A percentile compares a stretch with the other conserved stretches of the same genome.
These are phyloP conservation scores for Argopecten irradians DNA, from an alignment of 1,140 invertebrate genomes.

Conservation along the genomic window DNA sequence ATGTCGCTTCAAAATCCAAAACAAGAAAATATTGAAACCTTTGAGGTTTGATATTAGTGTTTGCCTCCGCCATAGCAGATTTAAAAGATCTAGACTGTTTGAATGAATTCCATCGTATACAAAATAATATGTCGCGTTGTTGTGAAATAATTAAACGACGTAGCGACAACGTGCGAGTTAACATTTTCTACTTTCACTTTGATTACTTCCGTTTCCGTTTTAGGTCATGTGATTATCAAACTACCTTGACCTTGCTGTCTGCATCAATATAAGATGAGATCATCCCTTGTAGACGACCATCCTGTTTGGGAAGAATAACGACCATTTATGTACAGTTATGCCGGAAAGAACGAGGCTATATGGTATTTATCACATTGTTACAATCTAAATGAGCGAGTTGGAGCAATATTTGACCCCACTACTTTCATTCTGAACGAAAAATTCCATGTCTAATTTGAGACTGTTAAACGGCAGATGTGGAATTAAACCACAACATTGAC, in stretches of 20 bases:
- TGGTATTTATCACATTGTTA: not conserved
- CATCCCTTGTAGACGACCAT: not conserved
- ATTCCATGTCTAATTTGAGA: not conserved
- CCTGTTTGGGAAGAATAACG: not conserved
- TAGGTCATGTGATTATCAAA: not conserved
- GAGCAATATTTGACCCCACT: not conserved
- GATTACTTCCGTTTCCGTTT: constrained; percentile 12
- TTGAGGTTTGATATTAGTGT: constrained; percentile 49
- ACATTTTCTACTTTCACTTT: constrained; percentile 14
- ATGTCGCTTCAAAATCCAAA: constrained; percentile 83
- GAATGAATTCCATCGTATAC: not conserved
- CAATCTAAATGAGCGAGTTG: not conserved
- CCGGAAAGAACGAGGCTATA: not conserved
- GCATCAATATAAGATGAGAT: constrained; percentile 22
- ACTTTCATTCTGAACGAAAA: not conserved
- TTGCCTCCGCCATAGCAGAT: not conserved
- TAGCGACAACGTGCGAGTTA: not conserved
- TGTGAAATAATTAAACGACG: not conserved
- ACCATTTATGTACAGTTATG: not conserved
- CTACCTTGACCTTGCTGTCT: constrained; percentile 20
- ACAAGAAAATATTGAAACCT: constrained; percentile 80
- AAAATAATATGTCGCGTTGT: not conserved
- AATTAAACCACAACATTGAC: not conserved
- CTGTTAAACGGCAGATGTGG: not conserved
- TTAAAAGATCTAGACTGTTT: not conserved